Conservation (phyloP, 2,113 vertebrate genomes). For the Tachycineta bicolor region DNA sequence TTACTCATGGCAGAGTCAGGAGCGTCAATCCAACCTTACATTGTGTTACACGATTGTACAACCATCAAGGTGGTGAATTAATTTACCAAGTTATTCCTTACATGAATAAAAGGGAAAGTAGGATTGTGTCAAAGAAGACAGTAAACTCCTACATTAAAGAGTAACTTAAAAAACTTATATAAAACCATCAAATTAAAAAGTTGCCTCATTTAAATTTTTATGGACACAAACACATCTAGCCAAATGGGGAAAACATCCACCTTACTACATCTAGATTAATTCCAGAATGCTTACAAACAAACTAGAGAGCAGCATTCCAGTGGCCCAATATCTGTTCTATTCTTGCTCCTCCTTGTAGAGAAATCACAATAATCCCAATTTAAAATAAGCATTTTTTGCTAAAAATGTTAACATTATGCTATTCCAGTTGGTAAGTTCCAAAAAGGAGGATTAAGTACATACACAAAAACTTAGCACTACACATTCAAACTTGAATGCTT, state of each 20-base stretch:
- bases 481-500: neutral
- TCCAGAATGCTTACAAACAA: neutral
- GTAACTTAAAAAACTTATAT: neutral
- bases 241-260: neutral
- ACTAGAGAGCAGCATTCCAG: neutral
- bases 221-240: neutral
- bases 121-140: neutral
- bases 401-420: neutral
- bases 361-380: neutral
- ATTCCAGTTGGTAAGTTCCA: neutral
- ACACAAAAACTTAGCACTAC: neutral
- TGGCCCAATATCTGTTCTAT: neutral
- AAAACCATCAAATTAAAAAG: neutral
- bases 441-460: fast-evolving
- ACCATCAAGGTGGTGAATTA: neutral
- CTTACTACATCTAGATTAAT: neutral
- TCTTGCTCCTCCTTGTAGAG: neutral
- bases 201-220: neutral
- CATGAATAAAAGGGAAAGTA: neutral
- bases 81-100: neutral
- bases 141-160: neutral
- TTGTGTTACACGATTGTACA: neutral
- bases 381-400: neutral
- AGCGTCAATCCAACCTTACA: neutral
- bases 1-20: neutral